These are phyloP conservation scores for Leptopilina syphax DNA, from an alignment of 2,888 invertebrate species.

Conservation along the genomic window DNA sequence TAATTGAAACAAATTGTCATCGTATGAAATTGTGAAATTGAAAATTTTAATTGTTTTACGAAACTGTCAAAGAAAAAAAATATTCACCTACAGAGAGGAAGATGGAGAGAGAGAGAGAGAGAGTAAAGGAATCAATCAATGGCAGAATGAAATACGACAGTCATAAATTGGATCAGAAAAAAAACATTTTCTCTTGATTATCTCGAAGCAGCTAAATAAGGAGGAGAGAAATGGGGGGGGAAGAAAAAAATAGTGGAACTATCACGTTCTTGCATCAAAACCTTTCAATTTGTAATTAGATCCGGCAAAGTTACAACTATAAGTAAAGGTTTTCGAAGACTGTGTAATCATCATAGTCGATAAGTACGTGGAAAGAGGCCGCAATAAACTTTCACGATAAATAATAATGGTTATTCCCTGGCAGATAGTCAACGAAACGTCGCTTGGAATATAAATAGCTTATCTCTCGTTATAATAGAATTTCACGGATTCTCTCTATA, in stretches of 20 bases:
- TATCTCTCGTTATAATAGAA: conserved; percentile 28
- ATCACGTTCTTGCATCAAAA: conserved; percentile 22
- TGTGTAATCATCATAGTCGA: conserved; percentile 42
- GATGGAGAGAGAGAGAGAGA: not conserved
- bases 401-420: conserved; percentile 11
- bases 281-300: conserved; percentile 57
- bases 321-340: conserved; percentile 49
- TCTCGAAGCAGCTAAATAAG: not conserved
- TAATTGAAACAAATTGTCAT: no score
- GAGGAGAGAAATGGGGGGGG: no score
- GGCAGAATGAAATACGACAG: conserved; percentile 1
- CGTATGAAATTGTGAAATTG: no score
- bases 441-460: conserved; percentile 22
- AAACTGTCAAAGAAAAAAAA: not conserved
- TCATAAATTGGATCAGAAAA: not conserved
- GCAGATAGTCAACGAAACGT: not conserved
- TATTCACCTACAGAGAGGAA: not conserved
- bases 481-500: conserved; percentile 5
- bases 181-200: conserved; percentile 18
- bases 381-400: conserved; percentile 29
- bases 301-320: conserved; percentile 52
- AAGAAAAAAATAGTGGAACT: not conserved
- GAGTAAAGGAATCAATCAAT: not conserved
- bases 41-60: not conserved
- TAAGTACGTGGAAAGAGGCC: conserved; percentile 38